Percentiles rank a stretch among this genome's conserved stretches.
phyloP scores from a whole-genome alignment of 2,888 invertebrate species.

The Zaprionus bogoriensis region DNA sequence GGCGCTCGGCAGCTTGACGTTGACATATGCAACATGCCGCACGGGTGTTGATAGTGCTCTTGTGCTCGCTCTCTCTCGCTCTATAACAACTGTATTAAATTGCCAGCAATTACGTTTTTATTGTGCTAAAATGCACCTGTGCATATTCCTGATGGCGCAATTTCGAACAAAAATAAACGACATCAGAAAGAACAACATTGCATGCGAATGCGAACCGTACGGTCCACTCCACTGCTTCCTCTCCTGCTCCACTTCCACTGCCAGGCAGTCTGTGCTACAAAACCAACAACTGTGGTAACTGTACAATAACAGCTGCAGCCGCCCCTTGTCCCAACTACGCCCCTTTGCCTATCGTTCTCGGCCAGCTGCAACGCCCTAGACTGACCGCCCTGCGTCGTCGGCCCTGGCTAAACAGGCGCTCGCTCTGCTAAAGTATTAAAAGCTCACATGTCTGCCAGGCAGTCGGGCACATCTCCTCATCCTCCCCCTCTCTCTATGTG shows the following conservation, averaged over 20 bases:
- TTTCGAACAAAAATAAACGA: constrained; percentile 79
- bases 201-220: constrained; percentile 25
- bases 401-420: constrained; percentile 15
- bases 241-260: background rate
- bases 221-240: background rate
- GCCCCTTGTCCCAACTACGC: background rate
- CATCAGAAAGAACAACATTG: constrained; percentile 76
- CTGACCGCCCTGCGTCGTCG: constrained; percentile 6
- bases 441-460: constrained; percentile 33
- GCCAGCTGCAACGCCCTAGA: constrained; percentile 6
- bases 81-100: constrained; percentile 71
- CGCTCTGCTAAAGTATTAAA: constrained; percentile 47
- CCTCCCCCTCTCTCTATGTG: background rate
- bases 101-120: constrained; percentile 78
- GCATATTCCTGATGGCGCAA: constrained; percentile 79
- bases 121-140: constrained; percentile 79
- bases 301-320: constrained; percentile 64
- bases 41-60: background rate
- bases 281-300: constrained; percentile 73
- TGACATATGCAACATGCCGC: constrained; percentile 27
- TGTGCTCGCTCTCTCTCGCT: background rate
- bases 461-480: too few relatives aligned
- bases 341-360: too few relatives aligned
- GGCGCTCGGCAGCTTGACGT: constrained; percentile 26
- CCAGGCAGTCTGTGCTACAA: constrained; percentile 41